Percentiles rank a stretch among this genome's conserved stretches.
These are phyloP conservation scores for Aphis gossypii DNA, from an alignment of 1,140 invertebrate species.

Conservation along the genomic window DNA sequence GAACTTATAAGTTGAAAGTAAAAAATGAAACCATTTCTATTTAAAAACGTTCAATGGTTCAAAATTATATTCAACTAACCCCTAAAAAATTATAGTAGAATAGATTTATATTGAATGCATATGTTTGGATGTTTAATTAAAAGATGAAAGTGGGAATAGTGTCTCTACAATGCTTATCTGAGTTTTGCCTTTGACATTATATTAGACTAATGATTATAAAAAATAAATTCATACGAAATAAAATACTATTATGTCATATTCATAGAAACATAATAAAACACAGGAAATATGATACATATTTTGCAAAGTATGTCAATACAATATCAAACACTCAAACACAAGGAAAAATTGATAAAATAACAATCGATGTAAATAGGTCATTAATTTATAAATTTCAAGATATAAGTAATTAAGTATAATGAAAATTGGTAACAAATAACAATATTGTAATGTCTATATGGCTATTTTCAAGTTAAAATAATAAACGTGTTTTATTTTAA, in stretches of 20 bases:
- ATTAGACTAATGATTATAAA: neutral
- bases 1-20: neutral
- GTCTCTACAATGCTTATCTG: neutral
- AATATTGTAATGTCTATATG: neutral
- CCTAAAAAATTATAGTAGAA: neutral
- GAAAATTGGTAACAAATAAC: neutral
- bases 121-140: neutral
- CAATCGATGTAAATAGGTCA: neutral
- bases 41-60: neutral
- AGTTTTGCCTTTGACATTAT: neutral
- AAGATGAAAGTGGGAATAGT: neutral
- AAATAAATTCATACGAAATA: neutral
- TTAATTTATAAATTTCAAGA: neutral
- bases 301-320: neutral
- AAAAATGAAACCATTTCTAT: neutral
- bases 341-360: neutral
- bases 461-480: neutral
- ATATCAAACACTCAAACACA: neutral
- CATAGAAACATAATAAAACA: neutral
- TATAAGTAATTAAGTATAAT: neutral
- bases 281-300: neutral
- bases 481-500: neutral
- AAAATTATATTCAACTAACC: neutral
- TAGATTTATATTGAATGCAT: neutral
- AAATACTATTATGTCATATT: neutral